phyloP scores from a whole-genome alignment of 1,140 invertebrate genomes.

The Scaptomyza graminum region DNA sequence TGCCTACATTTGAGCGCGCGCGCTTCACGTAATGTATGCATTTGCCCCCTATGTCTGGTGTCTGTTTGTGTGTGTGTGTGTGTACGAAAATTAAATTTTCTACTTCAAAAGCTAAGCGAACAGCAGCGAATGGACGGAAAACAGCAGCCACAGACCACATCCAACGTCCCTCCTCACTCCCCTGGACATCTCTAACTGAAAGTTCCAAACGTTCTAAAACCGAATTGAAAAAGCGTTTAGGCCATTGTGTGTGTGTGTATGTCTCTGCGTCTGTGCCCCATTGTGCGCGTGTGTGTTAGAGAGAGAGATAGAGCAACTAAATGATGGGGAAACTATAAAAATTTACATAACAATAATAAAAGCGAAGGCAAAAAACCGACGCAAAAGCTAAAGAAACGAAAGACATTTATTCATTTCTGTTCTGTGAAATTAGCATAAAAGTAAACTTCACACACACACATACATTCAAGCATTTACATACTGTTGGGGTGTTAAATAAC shows the following conservation, averaged over 20 bases:
- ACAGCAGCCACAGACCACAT: slow-evolving; percentile 51
- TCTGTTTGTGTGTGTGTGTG: slow-evolving; percentile 23
- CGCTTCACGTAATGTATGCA: slow-evolving; percentile 51
- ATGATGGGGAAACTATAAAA: slow-evolving; percentile 83
- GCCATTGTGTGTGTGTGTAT: slow-evolving; percentile 19
- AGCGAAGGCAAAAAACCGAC: slow-evolving; percentile 53
- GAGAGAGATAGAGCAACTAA: slow-evolving; percentile 52
- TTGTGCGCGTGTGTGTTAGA: slow-evolving; percentile 32
- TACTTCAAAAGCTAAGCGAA: slow-evolving; percentile 58
- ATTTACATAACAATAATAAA: slow-evolving; percentile 83
- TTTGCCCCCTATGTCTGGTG: slow-evolving; percentile 11
- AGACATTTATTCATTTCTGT: slow-evolving; percentile 79
- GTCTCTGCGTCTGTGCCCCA: neutral
- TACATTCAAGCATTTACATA: slow-evolving; percentile 22
- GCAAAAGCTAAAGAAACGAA: slow-evolving; percentile 39
- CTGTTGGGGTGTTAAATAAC: neutral
- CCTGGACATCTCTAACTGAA: neutral
- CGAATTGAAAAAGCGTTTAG: slow-evolving; percentile 79
- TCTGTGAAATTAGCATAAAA: slow-evolving; percentile 77
- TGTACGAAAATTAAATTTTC: slow-evolving; percentile 71
- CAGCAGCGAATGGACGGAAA: slow-evolving; percentile 29
- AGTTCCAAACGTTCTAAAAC: slow-evolving; percentile 14
- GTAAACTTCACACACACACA: slow-evolving; percentile 52
- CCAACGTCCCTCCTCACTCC: neutral
- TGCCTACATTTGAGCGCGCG: slow-evolving; percentile 54